phyloP scores from a whole-genome alignment of 2,113 vertebrate genomes.

The Petrocephalus microphthalmus region DNA sequence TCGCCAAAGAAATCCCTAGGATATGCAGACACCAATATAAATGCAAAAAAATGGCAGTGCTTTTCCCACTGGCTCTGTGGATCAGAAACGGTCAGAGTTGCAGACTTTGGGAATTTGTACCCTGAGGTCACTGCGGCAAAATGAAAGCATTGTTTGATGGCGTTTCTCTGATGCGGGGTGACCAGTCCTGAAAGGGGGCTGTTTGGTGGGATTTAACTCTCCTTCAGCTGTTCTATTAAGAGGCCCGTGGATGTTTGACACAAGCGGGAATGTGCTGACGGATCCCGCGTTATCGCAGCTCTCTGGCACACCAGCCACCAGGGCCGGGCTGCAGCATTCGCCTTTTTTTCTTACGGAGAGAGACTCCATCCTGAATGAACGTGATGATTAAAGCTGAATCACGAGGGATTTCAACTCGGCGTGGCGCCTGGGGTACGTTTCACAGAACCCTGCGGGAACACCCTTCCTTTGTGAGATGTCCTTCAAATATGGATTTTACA shows the following conservation, averaged over 20 bases:
- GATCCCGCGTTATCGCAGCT: not conserved
- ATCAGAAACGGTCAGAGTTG: not conserved
- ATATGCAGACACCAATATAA: not conserved
- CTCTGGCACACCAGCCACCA: not conserved
- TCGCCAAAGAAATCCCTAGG: not conserved
- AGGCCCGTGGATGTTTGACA: constrained; percentile 16
- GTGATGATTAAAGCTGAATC: constrained; percentile 4
- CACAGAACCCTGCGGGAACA: not conserved
- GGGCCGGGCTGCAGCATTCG: not conserved
- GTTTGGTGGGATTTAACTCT: constrained; percentile 14
- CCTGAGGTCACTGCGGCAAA: not conserved
- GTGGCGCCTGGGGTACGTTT: not conserved
- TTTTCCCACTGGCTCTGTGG: not conserved
- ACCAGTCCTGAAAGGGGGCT: not conserved
- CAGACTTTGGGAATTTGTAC: constrained; percentile 1
- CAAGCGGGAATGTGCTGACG: constrained; percentile 16
- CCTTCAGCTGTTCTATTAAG: not conserved
- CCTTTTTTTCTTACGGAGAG: not conserved
- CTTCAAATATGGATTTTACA: not conserved
- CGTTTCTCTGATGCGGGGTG: not conserved
- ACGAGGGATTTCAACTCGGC: not conserved
- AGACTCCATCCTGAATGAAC: not conserved
- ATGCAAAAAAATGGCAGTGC: not conserved
- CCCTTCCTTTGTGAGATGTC: not conserved
- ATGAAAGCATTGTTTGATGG: not conserved